A percentile compares a stretch with the other conserved stretches of the same genome.
Conservation (phyloP, 1,140 invertebrate genomes). For the Bombus vancouverensis region DNA sequence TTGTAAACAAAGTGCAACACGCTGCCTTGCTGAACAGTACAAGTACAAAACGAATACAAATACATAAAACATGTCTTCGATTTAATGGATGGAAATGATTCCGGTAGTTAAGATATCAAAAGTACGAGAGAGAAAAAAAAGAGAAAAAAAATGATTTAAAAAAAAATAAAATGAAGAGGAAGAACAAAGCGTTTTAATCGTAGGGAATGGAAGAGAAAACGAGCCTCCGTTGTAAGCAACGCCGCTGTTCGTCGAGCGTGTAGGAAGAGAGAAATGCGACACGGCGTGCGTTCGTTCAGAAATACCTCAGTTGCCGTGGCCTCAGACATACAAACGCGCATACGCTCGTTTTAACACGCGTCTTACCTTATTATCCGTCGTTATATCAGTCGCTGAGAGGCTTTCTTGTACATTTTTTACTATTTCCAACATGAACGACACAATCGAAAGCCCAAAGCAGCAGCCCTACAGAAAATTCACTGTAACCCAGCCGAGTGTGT, state of each 20-base stretch:
- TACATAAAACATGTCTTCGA: slow-evolving; percentile 82
- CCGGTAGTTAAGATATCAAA: slow-evolving; percentile 81
- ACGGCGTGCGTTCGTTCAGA: slow-evolving; percentile 73
- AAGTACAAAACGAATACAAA: slow-evolving; percentile 83
- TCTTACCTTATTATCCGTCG: not conserved
- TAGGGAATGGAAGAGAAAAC: slow-evolving; percentile 45
- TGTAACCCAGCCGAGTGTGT: not conserved
- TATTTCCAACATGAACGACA: not conserved
- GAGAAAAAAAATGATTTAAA: slow-evolving; percentile 33
- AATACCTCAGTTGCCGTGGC: slow-evolving; percentile 80
- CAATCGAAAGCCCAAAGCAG: not conserved
- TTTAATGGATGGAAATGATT: slow-evolving; percentile 81
- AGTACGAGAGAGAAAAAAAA: slow-evolving; percentile 54
- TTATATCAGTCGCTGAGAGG: not conserved
- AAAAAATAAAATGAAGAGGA: slow-evolving; percentile 17
- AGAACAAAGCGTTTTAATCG: slow-evolving; percentile 55
- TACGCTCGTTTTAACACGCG: not conserved
- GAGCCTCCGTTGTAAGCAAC: slow-evolving; percentile 61
- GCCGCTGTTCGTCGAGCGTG: slow-evolving; percentile 57
- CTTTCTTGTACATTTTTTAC: not conserved
- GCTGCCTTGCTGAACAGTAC: slow-evolving; percentile 84
- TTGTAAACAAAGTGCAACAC: slow-evolving; percentile 83
- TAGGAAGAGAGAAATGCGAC: slow-evolving; percentile 50
- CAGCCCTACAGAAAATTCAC: not conserved
- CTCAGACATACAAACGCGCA: slow-evolving; percentile 68